Conservation (phyloP, 30 jellyfish, hydroid and myxozoan species). For the Pseudorhiza aurosa region DNA sequence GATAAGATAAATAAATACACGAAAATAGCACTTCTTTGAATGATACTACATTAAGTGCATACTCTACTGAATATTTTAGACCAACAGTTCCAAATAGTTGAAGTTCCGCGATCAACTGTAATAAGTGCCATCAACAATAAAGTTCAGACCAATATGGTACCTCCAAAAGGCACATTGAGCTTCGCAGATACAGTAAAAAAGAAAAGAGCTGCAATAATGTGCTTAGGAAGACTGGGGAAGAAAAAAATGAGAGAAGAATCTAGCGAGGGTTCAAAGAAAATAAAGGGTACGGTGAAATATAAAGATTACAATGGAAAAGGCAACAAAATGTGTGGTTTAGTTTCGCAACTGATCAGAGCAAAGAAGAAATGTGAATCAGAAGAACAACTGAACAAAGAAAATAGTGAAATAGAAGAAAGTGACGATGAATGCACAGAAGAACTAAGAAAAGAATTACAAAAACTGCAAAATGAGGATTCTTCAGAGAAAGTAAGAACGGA, state of each 20-base stretch:
- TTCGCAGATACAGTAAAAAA: slow-evolving; percentile 20
- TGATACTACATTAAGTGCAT: too few species aligned
- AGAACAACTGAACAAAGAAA: not conserved
- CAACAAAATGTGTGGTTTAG: slow-evolving; percentile 3
- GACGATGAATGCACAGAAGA: slow-evolving; percentile 38
- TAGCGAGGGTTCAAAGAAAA: not conserved
- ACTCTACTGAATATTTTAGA: too few species aligned
- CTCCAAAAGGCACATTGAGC: not conserved
- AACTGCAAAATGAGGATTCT: not conserved
- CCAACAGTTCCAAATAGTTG: slow-evolving; percentile 3
- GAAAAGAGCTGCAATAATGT: slow-evolving; percentile 15
- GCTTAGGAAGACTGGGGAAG: slow-evolving; percentile 12
- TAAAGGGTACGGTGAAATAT: not conserved
- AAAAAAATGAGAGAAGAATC: not conserved
- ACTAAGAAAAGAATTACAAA: slow-evolving; percentile 16
- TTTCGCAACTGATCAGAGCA: slow-evolving; percentile 42
- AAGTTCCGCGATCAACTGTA: slow-evolving; percentile 44
- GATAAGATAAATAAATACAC: too few species aligned
- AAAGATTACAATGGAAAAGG: not conserved
- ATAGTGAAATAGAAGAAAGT: slow-evolving; percentile 4
- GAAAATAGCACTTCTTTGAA: too few species aligned
- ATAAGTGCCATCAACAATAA: slow-evolving; percentile 14
- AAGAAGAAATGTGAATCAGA: not conserved
- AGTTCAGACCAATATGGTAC: slow-evolving; percentile 8
- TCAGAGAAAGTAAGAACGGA: not conserved